Conservation (phyloP, 53 echinoderm and acorn worm genomes). For the Apostichopus leukothele region DNA sequence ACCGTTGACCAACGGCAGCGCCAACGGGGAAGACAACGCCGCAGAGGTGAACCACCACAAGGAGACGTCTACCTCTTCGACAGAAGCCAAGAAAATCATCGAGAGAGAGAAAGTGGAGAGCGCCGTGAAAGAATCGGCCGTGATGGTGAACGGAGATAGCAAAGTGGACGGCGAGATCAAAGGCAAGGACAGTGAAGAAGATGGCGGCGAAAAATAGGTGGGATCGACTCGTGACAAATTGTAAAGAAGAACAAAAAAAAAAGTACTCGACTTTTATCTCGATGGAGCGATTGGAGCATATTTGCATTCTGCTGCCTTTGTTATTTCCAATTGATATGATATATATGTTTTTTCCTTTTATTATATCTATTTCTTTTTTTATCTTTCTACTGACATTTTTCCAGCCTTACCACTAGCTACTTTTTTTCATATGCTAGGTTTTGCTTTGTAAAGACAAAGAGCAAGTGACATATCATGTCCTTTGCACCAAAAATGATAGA, state of each 20-base stretch:
- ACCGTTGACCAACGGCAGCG: slow-evolving; percentile 54
- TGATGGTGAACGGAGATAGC: slow-evolving; percentile 5
- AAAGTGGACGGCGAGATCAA: not conserved
- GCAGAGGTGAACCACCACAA: slow-evolving; percentile 15
- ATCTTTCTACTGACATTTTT: no score
- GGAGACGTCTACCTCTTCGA: not conserved
- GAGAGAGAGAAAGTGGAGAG: slow-evolving; percentile 16
- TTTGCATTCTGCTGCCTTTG: not conserved
- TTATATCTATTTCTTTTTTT: not conserved
- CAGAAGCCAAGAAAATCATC: slow-evolving; percentile 8
- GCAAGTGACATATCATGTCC: no score
- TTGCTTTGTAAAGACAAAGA: no score
- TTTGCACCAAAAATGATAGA: no score
- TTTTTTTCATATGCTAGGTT: no score
- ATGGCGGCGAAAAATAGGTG: not conserved
- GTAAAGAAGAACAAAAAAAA: not conserved
- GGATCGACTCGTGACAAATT: not conserved
- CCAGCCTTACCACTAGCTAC: no score
- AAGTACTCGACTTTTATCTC: not conserved
- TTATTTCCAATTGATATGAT: not conserved
- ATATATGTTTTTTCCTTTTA: not conserved
- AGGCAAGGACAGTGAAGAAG: not conserved
- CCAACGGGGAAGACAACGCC: not conserved
- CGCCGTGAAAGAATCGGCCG: not conserved
- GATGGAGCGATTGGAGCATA: not conserved